These are phyloP conservation scores for Arctia plantaginis DNA, from an alignment of 2,888 invertebrate genomes.

Conservation along the genomic window DNA sequence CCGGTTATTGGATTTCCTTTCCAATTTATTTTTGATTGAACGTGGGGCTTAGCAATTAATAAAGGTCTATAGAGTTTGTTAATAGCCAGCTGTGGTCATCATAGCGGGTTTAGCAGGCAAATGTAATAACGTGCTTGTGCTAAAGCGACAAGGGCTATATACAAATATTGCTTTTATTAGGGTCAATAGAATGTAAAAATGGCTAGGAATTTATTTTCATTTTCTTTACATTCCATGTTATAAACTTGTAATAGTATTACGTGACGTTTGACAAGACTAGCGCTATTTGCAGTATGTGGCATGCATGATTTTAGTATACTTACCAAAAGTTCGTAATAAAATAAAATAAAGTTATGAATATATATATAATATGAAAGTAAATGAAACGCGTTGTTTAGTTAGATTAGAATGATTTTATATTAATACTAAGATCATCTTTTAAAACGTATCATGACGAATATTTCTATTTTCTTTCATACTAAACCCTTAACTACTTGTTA, in stretches of 20 bases:
- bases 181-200: not conserved
- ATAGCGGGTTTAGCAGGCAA: not conserved
- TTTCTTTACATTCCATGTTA: not conserved
- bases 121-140: not conserved
- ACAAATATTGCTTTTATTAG: not conserved
- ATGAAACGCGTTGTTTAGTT: no score
- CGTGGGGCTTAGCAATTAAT: not conserved
- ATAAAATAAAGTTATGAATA: no score
- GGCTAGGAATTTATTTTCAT: not conserved
- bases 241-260: not conserved
- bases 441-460: no score
- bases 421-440: no score
- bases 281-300: not conserved
- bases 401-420: no score
- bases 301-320: no score
- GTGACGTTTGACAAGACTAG: not conserved
- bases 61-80: not conserved
- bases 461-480: no score
- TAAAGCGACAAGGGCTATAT: not conserved
- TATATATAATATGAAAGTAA: no score
- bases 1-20: conserved; percentile 3
- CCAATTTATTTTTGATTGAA: conserved; percentile 3
- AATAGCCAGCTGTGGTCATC: conserved; percentile 4
- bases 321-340: no score
- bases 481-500: no score